A percentile compares a stretch with the other conserved stretches of the same genome.
Conservation (phyloP, 2,888 invertebrate species). For the Rosalia funebris region DNA sequence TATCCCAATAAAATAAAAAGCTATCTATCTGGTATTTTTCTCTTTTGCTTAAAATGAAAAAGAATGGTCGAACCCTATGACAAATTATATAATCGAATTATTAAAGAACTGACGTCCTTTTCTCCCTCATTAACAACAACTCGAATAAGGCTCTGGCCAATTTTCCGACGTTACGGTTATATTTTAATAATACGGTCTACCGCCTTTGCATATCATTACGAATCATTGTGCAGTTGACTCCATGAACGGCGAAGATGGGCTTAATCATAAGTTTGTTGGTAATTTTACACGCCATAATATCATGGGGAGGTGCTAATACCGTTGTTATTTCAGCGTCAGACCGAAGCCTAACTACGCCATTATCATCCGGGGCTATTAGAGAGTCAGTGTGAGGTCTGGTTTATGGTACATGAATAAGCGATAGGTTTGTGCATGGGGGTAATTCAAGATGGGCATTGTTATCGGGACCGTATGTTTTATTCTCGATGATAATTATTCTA, state of each 20-base stretch:
- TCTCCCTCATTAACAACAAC: too few species aligned
- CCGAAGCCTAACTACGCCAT: conserved; percentile 24
- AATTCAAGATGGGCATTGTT: conserved; percentile 34
- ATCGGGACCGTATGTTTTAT: too few species aligned
- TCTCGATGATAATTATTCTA: too few species aligned
- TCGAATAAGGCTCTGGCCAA: too few species aligned
- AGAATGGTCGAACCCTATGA: too few species aligned
- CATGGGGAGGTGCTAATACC: conserved; percentile 53
- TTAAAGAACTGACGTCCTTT: too few species aligned
- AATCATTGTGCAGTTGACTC: conserved; percentile 41
- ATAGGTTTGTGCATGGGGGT: conserved; percentile 34
- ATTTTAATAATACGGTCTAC: conserved; percentile 22
- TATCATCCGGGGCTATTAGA: conserved; percentile 24
- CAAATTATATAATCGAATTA: too few species aligned
- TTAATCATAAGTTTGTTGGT: conserved; percentile 42
- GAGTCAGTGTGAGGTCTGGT: conserved; percentile 31
- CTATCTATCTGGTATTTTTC: too few species aligned
- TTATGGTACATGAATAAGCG: conserved; percentile 33
- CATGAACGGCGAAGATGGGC: conserved; percentile 26
- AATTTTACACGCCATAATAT: conserved; percentile 49
- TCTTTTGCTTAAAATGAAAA: too few species aligned
- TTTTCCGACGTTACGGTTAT: too few species aligned
- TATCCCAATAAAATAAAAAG: too few species aligned
- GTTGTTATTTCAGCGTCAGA: conserved; percentile 46
- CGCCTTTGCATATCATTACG: conserved; percentile 44